These are phyloP conservation scores for Venustaconcha ellipsiformis DNA, from an alignment of 1,140 invertebrate species.

Conservation along the genomic window DNA sequence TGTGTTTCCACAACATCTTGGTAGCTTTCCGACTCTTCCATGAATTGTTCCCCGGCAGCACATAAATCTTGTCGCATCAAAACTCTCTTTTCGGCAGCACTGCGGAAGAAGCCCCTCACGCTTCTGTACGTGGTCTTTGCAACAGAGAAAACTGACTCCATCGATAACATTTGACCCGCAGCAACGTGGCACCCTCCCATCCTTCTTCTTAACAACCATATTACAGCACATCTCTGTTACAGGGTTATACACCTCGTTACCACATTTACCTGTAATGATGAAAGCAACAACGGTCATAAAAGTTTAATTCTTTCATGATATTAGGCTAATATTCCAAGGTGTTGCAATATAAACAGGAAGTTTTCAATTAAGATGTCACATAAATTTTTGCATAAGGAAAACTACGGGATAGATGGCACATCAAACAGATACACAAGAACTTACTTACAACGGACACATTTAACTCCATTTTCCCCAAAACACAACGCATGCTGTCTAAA, in stretches of 20 bases:
- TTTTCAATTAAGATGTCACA: too few relatives aligned
- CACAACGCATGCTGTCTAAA: too few relatives aligned
- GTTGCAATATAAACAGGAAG: too few relatives aligned
- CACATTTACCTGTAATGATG: slow-evolving; percentile 14
- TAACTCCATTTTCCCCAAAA: too few relatives aligned
- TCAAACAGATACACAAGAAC: too few relatives aligned
- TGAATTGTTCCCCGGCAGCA: slow-evolving; percentile 19
- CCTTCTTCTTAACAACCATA: slow-evolving; percentile 7
- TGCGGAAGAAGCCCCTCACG: slow-evolving; percentile 19
- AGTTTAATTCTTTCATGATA: too few relatives aligned
- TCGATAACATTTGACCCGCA: slow-evolving; percentile 15
- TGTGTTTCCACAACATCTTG: slow-evolving; percentile 21
- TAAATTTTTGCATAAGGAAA: too few relatives aligned
- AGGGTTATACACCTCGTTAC: slow-evolving; percentile 10
- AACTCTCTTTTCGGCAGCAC: slow-evolving; percentile 19
- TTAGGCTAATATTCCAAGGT: too few relatives aligned
- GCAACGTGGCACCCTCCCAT: slow-evolving; percentile 22
- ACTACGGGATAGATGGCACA: too few relatives aligned
- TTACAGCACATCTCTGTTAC: slow-evolving; percentile 23
- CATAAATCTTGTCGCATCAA: slow-evolving; percentile 18
- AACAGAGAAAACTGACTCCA: slow-evolving; percentile 17
- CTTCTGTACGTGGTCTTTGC: slow-evolving; percentile 10
- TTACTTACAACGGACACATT: too few relatives aligned
- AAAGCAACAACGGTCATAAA: too few relatives aligned
- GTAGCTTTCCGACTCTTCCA: slow-evolving; percentile 23